Percentiles rank a stretch among this genome's conserved stretches.
These are phyloP conservation scores for Spisula solida DNA, from an alignment of 2,888 invertebrate species.

Conservation along the genomic window DNA sequence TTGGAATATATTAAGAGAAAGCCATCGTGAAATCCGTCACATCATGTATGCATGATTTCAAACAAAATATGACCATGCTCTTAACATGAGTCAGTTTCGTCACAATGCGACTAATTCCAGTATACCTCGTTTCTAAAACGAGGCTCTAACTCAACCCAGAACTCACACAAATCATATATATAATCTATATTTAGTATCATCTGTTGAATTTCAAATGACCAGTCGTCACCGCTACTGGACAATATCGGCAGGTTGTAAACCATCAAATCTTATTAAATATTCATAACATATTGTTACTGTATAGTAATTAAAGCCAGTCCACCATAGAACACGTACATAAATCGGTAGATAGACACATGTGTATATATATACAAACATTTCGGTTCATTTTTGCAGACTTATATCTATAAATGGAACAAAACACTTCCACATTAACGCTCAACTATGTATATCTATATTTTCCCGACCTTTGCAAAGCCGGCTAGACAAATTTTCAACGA, in stretches of 20 bases:
- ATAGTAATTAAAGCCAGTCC: conserved; percentile 28
- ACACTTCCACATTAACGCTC: neutral
- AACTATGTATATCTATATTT: neutral
- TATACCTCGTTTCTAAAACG: neutral
- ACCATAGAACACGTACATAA: neutral
- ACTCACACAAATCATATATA: conserved; percentile 4
- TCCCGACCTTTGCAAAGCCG: neutral
- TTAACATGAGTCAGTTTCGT: neutral
- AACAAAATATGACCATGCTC: neutral
- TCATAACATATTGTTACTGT: conserved; percentile 16
- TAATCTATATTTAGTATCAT: conserved; percentile 31
- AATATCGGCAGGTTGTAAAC: conserved; percentile 17
- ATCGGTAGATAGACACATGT: conserved; percentile 52
- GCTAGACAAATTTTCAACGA: conserved; percentile 19
- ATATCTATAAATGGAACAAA: neutral
- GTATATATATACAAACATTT: neutral
- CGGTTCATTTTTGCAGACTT: conserved; percentile 1
- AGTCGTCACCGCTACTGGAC: neutral
- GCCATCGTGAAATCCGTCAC: neutral
- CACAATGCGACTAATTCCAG: neutral
- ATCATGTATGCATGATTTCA: conserved; percentile 6
- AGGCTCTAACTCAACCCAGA: neutral
- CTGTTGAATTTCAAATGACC: conserved; percentile 31
- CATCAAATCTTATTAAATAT: conserved; percentile 44
- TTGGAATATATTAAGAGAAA: neutral